These are phyloP conservation scores for Drosophila nr. perissopoda DNA, from an alignment of 2,888 invertebrate species.

Conservation along the genomic window DNA sequence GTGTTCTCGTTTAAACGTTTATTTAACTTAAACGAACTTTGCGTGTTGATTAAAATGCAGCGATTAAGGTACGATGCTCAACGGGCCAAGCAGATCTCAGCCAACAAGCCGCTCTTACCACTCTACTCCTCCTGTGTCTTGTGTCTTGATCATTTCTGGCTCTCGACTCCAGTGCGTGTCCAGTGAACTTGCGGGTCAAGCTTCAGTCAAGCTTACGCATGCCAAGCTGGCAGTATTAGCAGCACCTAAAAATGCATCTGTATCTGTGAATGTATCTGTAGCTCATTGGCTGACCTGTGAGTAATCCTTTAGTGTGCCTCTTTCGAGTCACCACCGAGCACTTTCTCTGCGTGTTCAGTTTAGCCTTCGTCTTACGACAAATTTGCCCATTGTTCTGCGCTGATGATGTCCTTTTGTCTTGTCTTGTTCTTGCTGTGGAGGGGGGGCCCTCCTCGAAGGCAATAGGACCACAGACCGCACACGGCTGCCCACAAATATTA, in stretches of 20 bases:
- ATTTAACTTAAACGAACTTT: constrained; percentile 81
- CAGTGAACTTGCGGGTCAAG: constrained; percentile 78
- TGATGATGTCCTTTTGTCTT: constrained; percentile 80
- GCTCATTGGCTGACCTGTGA: constrained; percentile 48
- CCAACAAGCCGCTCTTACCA: constrained; percentile 17
- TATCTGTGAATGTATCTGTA: constrained; percentile 28
- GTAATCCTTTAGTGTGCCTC: constrained; percentile 63
- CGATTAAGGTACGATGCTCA: constrained; percentile 74
- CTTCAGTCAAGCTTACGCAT: constrained; percentile 51
- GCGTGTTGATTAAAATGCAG: constrained; percentile 80
- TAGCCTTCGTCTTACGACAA: constrained; percentile 65
- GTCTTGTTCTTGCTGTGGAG: constrained; percentile 31
- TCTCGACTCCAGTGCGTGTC: constrained; percentile 62
- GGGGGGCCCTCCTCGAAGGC: constrained; percentile 39
- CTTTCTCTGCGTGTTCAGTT: constrained; percentile 31
- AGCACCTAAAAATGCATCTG: constrained; percentile 27
- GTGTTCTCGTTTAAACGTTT: constrained; percentile 82
- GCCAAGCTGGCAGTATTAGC: constrained; percentile 30
- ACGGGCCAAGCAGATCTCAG: constrained; percentile 36
- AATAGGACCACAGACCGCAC: constrained; percentile 68
- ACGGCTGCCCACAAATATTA: constrained; percentile 72
- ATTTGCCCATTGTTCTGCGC: constrained; percentile 75
- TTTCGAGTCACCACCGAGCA: constrained; percentile 2
- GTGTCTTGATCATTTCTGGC: constrained; percentile 40
- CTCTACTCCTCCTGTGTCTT: not conserved